phyloP scores from a whole-genome alignment of 92 coral and sea anemone genomes.

The Blastomussa wellsi region DNA sequence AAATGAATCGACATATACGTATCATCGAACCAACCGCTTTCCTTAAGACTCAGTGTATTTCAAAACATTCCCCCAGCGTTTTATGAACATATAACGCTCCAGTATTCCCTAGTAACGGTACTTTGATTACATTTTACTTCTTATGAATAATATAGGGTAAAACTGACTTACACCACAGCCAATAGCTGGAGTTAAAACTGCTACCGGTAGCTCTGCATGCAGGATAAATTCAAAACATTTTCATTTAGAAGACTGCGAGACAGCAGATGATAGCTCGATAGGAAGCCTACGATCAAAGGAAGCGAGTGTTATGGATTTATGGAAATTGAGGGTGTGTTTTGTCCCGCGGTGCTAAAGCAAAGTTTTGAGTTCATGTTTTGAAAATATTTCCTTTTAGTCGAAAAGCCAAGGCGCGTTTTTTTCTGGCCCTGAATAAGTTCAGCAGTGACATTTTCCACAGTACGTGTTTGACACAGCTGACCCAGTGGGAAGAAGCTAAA shows the following conservation, averaged over 20 bases:
- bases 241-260: background rate
- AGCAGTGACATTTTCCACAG: background rate
- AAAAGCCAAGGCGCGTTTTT: background rate
- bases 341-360: background rate
- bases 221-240: background rate
- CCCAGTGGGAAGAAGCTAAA: background rate
- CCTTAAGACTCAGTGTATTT: background rate
- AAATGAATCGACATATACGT: background rate
- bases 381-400: background rate
- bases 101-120: background rate
- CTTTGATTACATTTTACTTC: background rate
- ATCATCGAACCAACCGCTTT: too few relatives aligned
- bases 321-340: background rate
- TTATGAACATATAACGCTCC: background rate
- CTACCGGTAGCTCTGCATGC: background rate
- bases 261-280: background rate
- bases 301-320: background rate
- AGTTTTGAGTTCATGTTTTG: background rate
- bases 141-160: background rate
- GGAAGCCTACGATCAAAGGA: slow-evolving; percentile 3
- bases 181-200: background rate
- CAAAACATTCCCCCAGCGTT: background rate
- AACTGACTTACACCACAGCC: background rate
- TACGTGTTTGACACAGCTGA: background rate
- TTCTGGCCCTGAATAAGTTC: background rate